phyloP scores from a whole-genome alignment of 2,888 invertebrate species.

The Spicauda simplicius region DNA sequence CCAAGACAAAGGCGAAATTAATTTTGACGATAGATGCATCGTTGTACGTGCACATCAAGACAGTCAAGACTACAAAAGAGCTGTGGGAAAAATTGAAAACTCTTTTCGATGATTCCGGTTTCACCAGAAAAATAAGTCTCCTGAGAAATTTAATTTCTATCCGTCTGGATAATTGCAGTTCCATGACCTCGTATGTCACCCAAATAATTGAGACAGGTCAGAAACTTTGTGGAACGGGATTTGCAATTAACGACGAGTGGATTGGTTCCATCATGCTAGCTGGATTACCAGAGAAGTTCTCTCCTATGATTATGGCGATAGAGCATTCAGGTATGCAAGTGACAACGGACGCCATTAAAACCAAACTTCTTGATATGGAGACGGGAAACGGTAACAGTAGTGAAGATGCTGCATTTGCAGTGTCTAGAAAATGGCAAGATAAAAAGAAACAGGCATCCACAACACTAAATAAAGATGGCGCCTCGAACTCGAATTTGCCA shows the following conservation, averaged over 20 bases:
- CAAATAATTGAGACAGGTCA: conserved; percentile 26
- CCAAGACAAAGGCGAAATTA: not conserved
- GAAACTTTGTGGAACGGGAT: conserved; percentile 32
- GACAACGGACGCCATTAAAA: conserved; percentile 17
- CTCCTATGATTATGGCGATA: conserved; percentile 24
- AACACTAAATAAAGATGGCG: too few relatives aligned
- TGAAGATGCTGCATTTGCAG: too few relatives aligned
- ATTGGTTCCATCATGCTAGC: conserved; percentile 33
- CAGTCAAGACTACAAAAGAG: not conserved
- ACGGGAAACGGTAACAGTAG: too few relatives aligned
- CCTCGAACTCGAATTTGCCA: too few relatives aligned
- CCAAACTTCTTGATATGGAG: not conserved
- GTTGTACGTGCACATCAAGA: not conserved
- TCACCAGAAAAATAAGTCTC: conserved; percentile 38
- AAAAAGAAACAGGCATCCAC: too few relatives aligned
- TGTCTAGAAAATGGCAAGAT: too few relatives aligned
- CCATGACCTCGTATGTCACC: too few relatives aligned
- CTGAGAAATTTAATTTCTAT: conserved; percentile 41
- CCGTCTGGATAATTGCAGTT: conserved; percentile 40
- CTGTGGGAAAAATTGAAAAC: conserved; percentile 41
- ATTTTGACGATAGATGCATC: not conserved
- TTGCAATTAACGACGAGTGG: conserved; percentile 34
- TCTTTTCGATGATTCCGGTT: conserved; percentile 43
- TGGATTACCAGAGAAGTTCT: conserved; percentile 34
- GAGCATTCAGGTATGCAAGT: conserved; percentile 27